phyloP scores from a whole-genome alignment of 2,113 vertebrate species.

The Ariopsis seemanni region DNA sequence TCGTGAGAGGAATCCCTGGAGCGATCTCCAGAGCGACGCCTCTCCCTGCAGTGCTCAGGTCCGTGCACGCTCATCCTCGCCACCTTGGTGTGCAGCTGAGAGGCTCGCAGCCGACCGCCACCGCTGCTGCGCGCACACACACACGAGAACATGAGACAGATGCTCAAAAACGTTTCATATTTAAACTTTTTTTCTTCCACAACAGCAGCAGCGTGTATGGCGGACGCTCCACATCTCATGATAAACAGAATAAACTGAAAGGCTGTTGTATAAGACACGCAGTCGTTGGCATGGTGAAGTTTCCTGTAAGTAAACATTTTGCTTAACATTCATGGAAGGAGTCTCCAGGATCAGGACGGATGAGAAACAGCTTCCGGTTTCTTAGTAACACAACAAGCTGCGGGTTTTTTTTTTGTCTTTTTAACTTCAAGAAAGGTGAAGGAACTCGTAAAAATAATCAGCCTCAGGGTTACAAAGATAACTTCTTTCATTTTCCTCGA shows the following conservation, averaged over 20 bases:
- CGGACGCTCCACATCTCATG: neutral
- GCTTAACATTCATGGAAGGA: neutral
- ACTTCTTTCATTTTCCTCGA: neutral
- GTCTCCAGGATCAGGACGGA: neutral
- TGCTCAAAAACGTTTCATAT: too few relatives aligned
- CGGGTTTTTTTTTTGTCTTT: too few relatives aligned
- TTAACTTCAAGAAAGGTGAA: neutral
- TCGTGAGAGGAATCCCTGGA: constrained; percentile 96
- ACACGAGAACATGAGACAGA: constrained; percentile 14
- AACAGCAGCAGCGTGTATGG: neutral
- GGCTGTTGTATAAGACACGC: neutral
- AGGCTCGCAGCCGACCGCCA: constrained; percentile 78
- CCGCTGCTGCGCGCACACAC: constrained; percentile 1
- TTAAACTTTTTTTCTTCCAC: too few relatives aligned
- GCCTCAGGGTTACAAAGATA: neutral
- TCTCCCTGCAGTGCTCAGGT: constrained; percentile 83
- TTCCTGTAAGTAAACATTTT: neutral
- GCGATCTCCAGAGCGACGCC: constrained; percentile 88
- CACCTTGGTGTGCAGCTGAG: constrained; percentile 75
- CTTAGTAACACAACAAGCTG: neutral
- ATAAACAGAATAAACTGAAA: neutral
- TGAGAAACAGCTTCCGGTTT: neutral
- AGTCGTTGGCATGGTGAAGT: neutral
- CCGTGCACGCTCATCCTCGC: constrained; percentile 87
- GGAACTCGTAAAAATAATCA: neutral